Conservation (phyloP, 2,113 vertebrate genomes). For the Crotalus tigris region DNA sequence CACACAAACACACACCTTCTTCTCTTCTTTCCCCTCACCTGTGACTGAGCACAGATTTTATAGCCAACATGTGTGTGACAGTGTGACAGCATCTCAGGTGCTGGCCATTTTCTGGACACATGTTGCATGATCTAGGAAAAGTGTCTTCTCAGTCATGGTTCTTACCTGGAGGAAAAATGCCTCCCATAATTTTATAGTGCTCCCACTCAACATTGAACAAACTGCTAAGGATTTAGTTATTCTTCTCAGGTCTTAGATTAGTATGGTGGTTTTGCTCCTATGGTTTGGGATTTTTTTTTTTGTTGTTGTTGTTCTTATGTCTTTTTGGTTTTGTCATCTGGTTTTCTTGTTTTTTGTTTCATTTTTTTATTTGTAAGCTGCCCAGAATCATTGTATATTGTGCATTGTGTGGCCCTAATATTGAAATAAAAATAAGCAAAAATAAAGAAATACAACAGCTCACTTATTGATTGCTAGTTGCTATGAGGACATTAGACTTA, state of each 20-base stretch:
- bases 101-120: not conserved
- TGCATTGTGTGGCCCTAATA: not conserved
- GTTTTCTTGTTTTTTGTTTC: not conserved
- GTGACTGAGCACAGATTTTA: too few species aligned
- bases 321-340: not conserved
- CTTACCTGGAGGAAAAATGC: not conserved
- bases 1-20: too few species aligned
- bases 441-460: not conserved
- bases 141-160: not conserved
- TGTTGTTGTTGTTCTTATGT: not conserved
- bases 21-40: too few species aligned
- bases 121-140: not conserved
- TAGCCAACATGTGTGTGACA: too few species aligned
- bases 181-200: not conserved
- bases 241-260: not conserved
- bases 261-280: not conserved
- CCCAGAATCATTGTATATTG: not conserved
- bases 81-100: too few species aligned
- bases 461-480: not conserved
- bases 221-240: not conserved
- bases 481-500: not conserved
- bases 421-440: not conserved
- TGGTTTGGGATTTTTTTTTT: not conserved
- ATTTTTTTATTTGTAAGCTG: not conserved
- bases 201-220: not conserved